Evolutionary conservation across 2,888 invertebrate species (phyloP).

Genomic region (Hydropsyche betteni): DNA sequence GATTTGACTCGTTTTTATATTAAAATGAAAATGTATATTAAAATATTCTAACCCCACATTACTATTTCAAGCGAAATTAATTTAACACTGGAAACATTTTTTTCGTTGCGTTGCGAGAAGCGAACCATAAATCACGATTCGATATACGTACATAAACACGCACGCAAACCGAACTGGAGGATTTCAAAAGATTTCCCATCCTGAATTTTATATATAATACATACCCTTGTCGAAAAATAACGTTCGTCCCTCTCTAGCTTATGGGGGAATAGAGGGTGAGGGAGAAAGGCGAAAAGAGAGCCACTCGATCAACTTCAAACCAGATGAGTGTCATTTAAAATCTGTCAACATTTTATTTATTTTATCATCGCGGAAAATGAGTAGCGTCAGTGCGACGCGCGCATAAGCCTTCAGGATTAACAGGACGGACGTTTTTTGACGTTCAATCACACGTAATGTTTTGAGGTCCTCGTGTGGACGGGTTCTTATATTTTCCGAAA

Average conservation of each 20-base stretch:
- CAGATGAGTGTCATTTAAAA: conserved; percentile 42
- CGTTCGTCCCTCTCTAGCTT: not conserved
- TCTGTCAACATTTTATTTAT: conserved; percentile 43
- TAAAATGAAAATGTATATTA: too few species aligned
- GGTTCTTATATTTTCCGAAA: not conserved
- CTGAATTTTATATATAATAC: too few species aligned
- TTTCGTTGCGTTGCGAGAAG: conserved; percentile 2
- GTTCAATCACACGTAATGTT: conserved; percentile 17
- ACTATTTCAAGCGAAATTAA: too few species aligned
- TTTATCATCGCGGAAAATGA: conserved; percentile 41
- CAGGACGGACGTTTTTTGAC: conserved; percentile 27
- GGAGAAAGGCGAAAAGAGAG: not conserved
- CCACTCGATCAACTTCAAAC: conserved; percentile 42
- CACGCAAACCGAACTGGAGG: not conserved
- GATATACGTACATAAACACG: conserved; percentile 8
- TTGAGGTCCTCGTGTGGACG: not conserved
- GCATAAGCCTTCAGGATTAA: conserved; percentile 22
- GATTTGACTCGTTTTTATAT: conserved; percentile 48
- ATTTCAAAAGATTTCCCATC: not conserved
- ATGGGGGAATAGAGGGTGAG: not conserved
- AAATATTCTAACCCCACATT: not conserved
- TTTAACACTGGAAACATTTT: conserved; percentile 39
- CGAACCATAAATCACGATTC: conserved; percentile 37
- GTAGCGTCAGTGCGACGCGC: conserved; percentile 9
- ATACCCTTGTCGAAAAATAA: too few species aligned